Percentiles rank a stretch among this genome's conserved stretches.
Evolutionary conservation across 2,888 invertebrate genomes (phyloP).

Genomic region (Cerceris ruficornis): DNA sequence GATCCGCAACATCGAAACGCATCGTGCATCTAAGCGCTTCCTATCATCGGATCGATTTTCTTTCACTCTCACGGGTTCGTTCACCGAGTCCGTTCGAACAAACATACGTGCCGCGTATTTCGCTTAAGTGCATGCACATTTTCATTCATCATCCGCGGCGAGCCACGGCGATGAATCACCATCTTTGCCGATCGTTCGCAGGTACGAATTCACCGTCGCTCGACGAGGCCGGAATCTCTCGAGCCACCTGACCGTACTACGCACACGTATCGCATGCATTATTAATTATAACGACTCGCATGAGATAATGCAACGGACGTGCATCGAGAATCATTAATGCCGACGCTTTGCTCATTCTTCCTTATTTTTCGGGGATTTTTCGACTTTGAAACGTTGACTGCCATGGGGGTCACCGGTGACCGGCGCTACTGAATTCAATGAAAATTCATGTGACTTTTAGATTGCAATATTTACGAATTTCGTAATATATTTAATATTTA

Average conservation of each 20-base stretch:
- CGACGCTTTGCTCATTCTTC: background rate
- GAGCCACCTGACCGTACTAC: constrained; percentile 8
- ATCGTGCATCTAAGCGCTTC: too few species aligned
- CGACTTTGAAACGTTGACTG: too few species aligned
- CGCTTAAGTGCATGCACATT: constrained; percentile 51
- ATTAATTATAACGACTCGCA: constrained; percentile 66
- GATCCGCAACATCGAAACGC: too few species aligned
- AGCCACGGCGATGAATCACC: constrained; percentile 61
- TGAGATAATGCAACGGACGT: constrained; percentile 10
- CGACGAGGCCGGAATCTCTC: constrained; percentile 10
- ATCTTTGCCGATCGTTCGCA: constrained; percentile 54
- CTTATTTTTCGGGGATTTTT: too few species aligned
- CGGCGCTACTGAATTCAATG: too few species aligned
- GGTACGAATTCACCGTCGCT: constrained; percentile 60
- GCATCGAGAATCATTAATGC: background rate
- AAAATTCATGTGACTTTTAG: too few species aligned
- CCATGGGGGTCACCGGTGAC: too few species aligned
- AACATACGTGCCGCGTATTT: constrained; percentile 40
- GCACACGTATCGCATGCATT: constrained; percentile 65
- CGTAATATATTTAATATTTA: too few species aligned
- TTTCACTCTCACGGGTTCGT: constrained; percentile 38
- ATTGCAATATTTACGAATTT: too few species aligned
- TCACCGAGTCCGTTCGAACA: constrained; percentile 29
- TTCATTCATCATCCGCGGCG: constrained; percentile 63
- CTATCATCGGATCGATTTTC: background rate